Conservation (phyloP, 2,888 invertebrate species). For the Myopa tessellatipennis region DNA sequence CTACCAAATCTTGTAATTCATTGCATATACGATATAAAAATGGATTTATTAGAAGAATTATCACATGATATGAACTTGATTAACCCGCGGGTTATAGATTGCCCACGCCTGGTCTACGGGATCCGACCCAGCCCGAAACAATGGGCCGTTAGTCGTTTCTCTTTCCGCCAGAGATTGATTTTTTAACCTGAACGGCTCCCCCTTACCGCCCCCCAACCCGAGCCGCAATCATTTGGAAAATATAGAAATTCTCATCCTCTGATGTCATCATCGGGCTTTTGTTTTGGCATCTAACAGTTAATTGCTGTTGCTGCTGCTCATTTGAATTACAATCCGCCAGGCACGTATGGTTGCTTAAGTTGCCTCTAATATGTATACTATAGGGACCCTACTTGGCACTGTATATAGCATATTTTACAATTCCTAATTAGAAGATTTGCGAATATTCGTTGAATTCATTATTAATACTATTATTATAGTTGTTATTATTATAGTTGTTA, state of each 20-base stretch:
- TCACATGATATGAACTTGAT: too few relatives aligned
- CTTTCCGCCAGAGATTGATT: too few relatives aligned
- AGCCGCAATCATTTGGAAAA: background rate
- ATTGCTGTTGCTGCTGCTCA: background rate
- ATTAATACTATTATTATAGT: too few relatives aligned
- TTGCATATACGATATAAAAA: too few relatives aligned
- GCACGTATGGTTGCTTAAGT: background rate
- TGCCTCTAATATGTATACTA: background rate
- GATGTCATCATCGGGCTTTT: slow-evolving; percentile 33
- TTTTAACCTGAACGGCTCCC: background rate
- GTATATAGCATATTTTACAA: background rate
- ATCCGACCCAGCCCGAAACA: too few relatives aligned
- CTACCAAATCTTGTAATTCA: too few relatives aligned
- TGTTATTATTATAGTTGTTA: background rate
- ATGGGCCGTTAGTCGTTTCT: too few relatives aligned
- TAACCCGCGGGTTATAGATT: too few relatives aligned
- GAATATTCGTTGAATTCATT: background rate
- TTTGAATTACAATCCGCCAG: background rate
- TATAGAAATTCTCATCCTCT: slow-evolving; percentile 18
- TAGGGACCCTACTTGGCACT: background rate
- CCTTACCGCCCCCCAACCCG: background rate
- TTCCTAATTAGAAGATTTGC: background rate
- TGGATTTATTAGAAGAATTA: too few relatives aligned
- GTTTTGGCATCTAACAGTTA: slow-evolving; percentile 28
- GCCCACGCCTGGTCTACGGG: too few relatives aligned